These are phyloP conservation scores for Brachionus sp. DNA, from an alignment of 1,140 invertebrate species.

Conservation along the genomic window DNA sequence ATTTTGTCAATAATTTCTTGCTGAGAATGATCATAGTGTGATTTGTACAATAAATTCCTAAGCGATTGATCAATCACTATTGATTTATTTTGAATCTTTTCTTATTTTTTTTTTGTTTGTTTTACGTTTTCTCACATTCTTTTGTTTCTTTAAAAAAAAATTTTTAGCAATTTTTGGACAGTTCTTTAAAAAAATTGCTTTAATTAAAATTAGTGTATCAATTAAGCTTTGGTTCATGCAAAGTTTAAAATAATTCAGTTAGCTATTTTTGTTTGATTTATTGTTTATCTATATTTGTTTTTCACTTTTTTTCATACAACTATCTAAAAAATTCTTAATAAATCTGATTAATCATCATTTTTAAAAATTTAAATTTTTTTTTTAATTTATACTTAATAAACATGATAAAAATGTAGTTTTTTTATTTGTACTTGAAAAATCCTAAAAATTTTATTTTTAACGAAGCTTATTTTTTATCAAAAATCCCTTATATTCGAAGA, in stretches of 20 bases:
- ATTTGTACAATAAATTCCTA: not conserved
- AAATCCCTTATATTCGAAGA: no score
- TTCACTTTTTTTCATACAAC: not conserved
- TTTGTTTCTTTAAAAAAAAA: not conserved
- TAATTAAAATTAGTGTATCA: not conserved
- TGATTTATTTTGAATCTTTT: not conserved
- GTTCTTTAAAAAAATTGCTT: not conserved
- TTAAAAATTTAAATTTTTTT: conserved; percentile 30
- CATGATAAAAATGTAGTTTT: conserved; percentile 2
- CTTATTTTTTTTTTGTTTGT: not conserved
- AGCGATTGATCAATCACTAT: conserved; percentile 1
- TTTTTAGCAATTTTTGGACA: not conserved
- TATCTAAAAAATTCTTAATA: conserved; percentile 35
- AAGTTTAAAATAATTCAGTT: not conserved
- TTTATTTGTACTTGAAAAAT: not conserved
- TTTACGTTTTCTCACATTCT: not conserved
- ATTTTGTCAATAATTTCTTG: not conserved
- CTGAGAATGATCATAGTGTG: not conserved
- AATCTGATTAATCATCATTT: conserved; percentile 39
- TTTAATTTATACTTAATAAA: conserved; percentile 41
- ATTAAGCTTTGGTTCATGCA: not conserved
- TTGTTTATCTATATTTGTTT: conserved; percentile 2
- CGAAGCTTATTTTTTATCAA: no score
- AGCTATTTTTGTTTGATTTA: not conserved
- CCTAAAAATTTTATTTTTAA: not conserved